Evolutionary conservation across 2,888 invertebrate species (phyloP), one percentile per base, ranked within the genome.

Genomic region (Drosophila mayaguana): DNA sequence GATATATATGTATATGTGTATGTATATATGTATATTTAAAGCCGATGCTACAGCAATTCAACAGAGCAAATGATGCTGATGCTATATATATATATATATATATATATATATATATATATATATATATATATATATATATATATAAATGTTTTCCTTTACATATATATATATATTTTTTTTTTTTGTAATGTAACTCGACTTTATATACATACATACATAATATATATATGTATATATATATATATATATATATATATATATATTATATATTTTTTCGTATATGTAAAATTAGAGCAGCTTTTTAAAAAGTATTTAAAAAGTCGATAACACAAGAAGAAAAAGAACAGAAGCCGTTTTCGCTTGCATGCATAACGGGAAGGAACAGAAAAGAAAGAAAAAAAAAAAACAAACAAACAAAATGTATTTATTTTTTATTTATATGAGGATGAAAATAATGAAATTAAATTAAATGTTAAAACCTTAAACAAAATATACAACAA

Each of bases 401-500:
- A 12, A 38, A 54, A 85, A 76, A 68, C 68, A 12, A 38, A 54
- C 82, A 76, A 85, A 75, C 70, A 81, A 75, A 81, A 79, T 88
- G 85, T 88, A 85, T 83, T 83, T 83, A 83, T 83, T 83, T 83
- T 88, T 80, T 81, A 82, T 76, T 82, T 82, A 82, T 80, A 82
- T 68, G 81, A 80, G 56, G 78, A 83, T 50, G 78, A 88, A 70
- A 81, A 69, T 63, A 78, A 88, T 72, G 75, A 87, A 87, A 87
- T 80, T 87, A 80, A 84, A 84, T 87, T 84, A 87, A 86, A 86
- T 89, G 87, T 88, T 88, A 75, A 86, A 75, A 87, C 74, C 80
- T 85, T 89, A 80, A 86, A 89, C 81, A 70, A 88, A 81, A 82
- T 84, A 81, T 89, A 82, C 77, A 73, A 78, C 46, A 65, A 68